A percentile compares a stretch with the other conserved stretches of the same genome.
Evolutionary conservation across 1,140 invertebrate species (phyloP).

Genomic region (Aphidius gifuensis): DNA sequence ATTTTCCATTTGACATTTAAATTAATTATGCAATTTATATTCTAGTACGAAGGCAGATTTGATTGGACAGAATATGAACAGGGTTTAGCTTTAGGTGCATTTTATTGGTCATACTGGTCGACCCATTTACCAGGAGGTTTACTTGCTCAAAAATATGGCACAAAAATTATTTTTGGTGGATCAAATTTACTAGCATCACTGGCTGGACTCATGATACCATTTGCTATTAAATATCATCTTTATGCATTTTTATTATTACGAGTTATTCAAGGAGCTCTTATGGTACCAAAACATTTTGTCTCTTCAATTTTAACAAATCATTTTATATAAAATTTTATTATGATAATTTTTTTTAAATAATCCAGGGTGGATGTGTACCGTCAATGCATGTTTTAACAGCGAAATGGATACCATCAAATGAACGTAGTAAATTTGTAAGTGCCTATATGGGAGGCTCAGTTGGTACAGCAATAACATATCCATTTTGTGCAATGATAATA

Average conservation of each 20-base stretch:
- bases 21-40: no score
- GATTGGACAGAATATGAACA: constrained; percentile 69
- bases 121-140: constrained; percentile 74
- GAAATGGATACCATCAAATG: constrained; percentile 78
- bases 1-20: not conserved
- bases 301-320: not conserved
- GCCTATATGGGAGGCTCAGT: constrained; percentile 69
- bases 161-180: constrained; percentile 69
- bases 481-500: constrained; percentile 67
- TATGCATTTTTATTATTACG: constrained; percentile 63
- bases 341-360: not conserved
- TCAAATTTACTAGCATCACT: constrained; percentile 67
- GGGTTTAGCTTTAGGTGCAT: constrained; percentile 66
- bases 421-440: constrained; percentile 72
- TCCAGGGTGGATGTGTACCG: constrained; percentile 77
- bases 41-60: constrained; percentile 51
- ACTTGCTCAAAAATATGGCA: constrained; percentile 68
- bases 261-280: constrained; percentile 71
- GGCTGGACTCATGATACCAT: constrained; percentile 68
- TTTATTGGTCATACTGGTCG: constrained; percentile 72
- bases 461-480: constrained; percentile 68
- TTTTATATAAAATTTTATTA: not conserved
- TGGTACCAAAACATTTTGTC: constrained; percentile 55
- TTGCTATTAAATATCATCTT: constrained; percentile 61
- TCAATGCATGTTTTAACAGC: constrained; percentile 78